A percentile compares a stretch with the other conserved stretches of the same genome.
Evolutionary conservation across 1,140 invertebrate species (phyloP).

Genomic region (Cheumatopsyche charites): DNA sequence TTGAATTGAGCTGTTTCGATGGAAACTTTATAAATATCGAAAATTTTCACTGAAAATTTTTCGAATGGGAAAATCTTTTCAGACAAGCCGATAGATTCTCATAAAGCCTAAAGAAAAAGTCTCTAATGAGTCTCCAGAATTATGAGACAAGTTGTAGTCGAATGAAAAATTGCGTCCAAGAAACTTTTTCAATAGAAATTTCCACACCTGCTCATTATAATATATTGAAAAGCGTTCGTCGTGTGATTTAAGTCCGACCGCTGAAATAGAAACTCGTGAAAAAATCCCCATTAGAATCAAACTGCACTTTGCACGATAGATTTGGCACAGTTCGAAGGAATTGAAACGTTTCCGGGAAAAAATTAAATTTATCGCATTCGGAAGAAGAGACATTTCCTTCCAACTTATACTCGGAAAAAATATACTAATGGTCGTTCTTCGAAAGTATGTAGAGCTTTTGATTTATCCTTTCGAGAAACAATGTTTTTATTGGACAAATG

Average conservation of each 20-base stretch:
- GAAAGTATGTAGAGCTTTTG: no score
- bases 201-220: constrained; percentile 32
- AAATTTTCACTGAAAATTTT: no score
- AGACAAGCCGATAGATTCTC: constrained; percentile 15
- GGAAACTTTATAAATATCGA: no score
- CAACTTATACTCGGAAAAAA: no score
- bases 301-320: no score
- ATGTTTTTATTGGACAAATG: no score
- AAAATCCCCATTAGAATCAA: constrained; percentile 4
- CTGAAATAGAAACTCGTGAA: background rate
- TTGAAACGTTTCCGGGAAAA: no score
- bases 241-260: constrained; percentile 7
- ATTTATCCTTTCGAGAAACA: background rate
- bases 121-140: constrained; percentile 35
- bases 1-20: background rate
- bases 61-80: background rate
- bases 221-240: constrained; percentile 17
- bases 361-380: no score
- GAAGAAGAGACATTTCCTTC: no score
- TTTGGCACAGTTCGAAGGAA: no score
- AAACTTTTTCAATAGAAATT: constrained; percentile 40
- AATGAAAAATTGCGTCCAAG: constrained; percentile 27
- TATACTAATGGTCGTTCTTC: no score
- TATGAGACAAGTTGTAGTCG: constrained; percentile 30
- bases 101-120: constrained; percentile 11